Conservation (phyloP, 2,113 vertebrate species). For the Orientallactaga bullata region DNA sequence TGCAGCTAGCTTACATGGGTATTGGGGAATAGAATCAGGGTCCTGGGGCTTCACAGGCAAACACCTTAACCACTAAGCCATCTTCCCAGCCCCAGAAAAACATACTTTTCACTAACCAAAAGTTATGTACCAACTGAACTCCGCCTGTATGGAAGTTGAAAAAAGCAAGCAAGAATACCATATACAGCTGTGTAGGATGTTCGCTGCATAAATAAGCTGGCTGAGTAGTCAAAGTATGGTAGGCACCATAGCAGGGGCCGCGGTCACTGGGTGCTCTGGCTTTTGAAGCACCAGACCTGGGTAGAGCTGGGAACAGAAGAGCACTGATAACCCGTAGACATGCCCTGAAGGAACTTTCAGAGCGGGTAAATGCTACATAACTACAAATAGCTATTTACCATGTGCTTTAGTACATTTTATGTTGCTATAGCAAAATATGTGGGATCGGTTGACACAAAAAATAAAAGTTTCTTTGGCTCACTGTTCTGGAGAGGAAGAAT, state of each 20-base stretch:
- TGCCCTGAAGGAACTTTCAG: not conserved
- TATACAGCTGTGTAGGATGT: not conserved
- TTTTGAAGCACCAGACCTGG: not conserved
- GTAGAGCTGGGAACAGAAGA: not conserved
- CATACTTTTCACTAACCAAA: not conserved
- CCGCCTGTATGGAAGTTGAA: not conserved
- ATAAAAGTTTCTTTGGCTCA: not conserved
- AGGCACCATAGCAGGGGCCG: too few relatives aligned
- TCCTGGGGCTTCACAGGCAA: too few relatives aligned
- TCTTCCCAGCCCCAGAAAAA: too few relatives aligned
- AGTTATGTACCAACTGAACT: not conserved
- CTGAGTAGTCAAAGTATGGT: not conserved
- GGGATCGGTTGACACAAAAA: not conserved
- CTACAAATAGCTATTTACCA: not conserved
- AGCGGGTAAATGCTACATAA: not conserved
- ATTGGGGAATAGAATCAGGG: too few relatives aligned
- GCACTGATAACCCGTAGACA: not conserved
- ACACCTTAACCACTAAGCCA: too few relatives aligned
- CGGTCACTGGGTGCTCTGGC: not conserved
- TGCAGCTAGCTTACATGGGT: too few relatives aligned
- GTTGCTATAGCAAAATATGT: not conserved
- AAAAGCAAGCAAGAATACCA: not conserved
- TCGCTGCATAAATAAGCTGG: not conserved
- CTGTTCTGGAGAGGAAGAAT: not conserved
- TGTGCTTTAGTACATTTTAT: not conserved